Evolutionary conservation across 2,888 invertebrate species (phyloP), one percentile per base, ranked within the genome.

Genomic region (Heliconius sara): DNA sequence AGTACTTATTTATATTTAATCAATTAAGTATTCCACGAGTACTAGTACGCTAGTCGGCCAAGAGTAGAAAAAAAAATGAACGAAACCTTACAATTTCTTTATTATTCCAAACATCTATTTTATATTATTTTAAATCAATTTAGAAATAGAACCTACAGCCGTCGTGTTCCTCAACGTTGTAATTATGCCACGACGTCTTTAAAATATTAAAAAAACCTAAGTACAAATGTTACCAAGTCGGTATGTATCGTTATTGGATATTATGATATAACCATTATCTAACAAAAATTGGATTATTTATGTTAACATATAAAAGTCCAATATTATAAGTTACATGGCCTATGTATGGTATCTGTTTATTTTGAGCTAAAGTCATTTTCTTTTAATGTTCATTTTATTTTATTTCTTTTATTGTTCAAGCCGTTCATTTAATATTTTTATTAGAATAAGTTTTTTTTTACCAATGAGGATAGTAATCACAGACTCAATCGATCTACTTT

Each of bases 261-360:
- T 34, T 63, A 63, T 71, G 60, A 77, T 43, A 30, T 77, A 70
- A 77, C 68, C 6, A 47, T 63, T 71, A 77, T 71, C 30, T 47
- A 16, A 77, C 19, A 65, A 30, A n/a, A 72, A 71, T 77, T 78
- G 72, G 72, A 72, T 78, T 66, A 66, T 34, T 13, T 3, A 66
- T 72, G 52, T 72, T 78, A 52, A 77, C 71, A 65, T 72, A 30
- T 13, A 30, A 25, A 71, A 65, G 30, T n/a, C n/a, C 27, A 47
- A 16, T 47, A 65, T 25, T 47, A 70, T 63, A 34, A 65, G 63
- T 65, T 47, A 60, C 70, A 34, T 52, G n/a, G 10, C 22, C 3
- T 16, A 34, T 71, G 63, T 77, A 63, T 43, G 71, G 70, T 22
- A 77, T 77, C 70, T 34, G 43, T n/a, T 34, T 73, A 57, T 34